Percentiles rank a stretch among this genome's conserved stretches.
These are phyloP conservation scores for Euproctis similis DNA, from an alignment of 2,888 invertebrate genomes.

Conservation along the genomic window DNA sequence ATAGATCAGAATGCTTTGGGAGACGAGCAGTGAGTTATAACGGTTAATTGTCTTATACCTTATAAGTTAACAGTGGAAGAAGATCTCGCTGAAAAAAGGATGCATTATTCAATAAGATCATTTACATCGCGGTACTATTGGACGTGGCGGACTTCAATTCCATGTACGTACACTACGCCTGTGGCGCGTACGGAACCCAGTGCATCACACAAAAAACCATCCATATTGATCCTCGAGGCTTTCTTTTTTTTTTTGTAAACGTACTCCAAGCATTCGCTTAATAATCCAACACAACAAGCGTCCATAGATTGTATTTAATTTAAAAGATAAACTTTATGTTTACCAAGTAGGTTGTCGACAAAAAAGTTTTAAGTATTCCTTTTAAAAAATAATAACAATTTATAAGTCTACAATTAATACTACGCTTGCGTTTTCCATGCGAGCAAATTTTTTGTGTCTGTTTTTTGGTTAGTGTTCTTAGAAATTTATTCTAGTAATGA, in stretches of 20 bases:
- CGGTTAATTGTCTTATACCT: constrained; percentile 62
- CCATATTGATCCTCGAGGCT: constrained; percentile 57
- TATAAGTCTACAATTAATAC: constrained; percentile 11
- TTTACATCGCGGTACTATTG: constrained; percentile 64
- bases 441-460: constrained; percentile 1
- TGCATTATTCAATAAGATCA: constrained; percentile 73
- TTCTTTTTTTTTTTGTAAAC: constrained; percentile 52
- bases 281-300: constrained; percentile 46
- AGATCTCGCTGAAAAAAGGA: constrained; percentile 61
- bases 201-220: constrained; percentile 53
- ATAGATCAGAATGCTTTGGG: no score
- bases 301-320: constrained; percentile 46
- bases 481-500: no score
- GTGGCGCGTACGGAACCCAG: constrained; percentile 55
- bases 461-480: no score
- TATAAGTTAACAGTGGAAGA: constrained; percentile 56
- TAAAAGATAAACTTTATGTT: constrained; percentile 34
- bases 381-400: constrained; percentile 5
- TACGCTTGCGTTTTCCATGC: no score
- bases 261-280: constrained; percentile 48
- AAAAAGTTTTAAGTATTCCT: constrained; percentile 17
- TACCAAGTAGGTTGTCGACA: constrained; percentile 15
- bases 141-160: constrained; percentile 59
- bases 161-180: constrained; percentile 57
- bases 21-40: constrained; percentile 57